A percentile compares a stretch with the other conserved stretches of the same genome.
Conservation (phyloP, 2,888 invertebrate genomes). For the Anaspis maculata region DNA sequence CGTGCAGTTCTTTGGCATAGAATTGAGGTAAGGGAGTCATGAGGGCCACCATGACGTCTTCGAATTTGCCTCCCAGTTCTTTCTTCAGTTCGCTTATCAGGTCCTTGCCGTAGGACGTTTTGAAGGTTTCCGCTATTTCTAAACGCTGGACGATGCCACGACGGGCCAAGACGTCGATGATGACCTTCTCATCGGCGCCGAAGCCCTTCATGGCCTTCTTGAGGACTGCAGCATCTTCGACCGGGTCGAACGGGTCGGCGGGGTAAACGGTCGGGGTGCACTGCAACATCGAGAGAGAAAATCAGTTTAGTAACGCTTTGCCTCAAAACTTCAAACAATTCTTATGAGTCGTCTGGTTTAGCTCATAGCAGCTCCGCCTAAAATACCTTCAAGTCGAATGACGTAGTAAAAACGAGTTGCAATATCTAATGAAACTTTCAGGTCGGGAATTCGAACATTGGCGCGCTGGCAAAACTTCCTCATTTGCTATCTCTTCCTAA, state of each 20-base stretch:
- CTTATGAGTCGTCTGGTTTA: no score
- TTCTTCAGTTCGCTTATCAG: slow-evolving; percentile 73
- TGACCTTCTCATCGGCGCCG: slow-evolving; percentile 85
- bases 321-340: no score
- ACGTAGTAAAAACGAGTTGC: no score
- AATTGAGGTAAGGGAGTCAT: slow-evolving; percentile 87
- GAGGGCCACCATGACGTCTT: slow-evolving; percentile 81
- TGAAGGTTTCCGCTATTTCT: slow-evolving; percentile 84
- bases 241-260: slow-evolving; percentile 77
- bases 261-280: slow-evolving; percentile 85
- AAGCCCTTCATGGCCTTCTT: slow-evolving; percentile 91
- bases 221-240: slow-evolving; percentile 73
- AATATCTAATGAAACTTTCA: no score
- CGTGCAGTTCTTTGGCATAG: slow-evolving; percentile 83
- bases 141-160: slow-evolving; percentile 85
- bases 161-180: slow-evolving; percentile 81
- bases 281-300: no score
- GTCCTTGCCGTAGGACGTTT: slow-evolving; percentile 86
- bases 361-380: no score
- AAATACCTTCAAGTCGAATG: no score
- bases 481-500: no score
- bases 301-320: slow-evolving; percentile 1
- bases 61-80: slow-evolving; percentile 82
- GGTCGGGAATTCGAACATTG: no score
- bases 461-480: no score